Evolutionary conservation across 2,113 vertebrate species (phyloP), one percentile per base, ranked within the genome.

Genomic region (Oryzias javanicus): DNA sequence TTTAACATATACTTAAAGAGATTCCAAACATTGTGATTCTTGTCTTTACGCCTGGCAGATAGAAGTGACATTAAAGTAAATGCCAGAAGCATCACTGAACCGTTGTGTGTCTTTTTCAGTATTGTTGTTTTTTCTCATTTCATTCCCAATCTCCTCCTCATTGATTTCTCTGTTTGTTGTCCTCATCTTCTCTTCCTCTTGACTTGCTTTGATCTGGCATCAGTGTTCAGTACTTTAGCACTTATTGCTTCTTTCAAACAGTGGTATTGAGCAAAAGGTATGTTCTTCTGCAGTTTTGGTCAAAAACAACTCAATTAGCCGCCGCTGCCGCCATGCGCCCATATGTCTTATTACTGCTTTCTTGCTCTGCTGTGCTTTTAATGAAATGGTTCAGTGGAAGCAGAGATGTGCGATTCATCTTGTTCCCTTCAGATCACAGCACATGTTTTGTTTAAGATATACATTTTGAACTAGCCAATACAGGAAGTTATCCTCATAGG

Each of bases 261-360:
- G 59, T 55, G 60, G 42, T 77, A 72, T 86, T 71, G 79, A 65
- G 68, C 62, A 56, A 71, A 82, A 88, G 80, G 79, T 88, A 80
- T 57, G 80, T 83, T 85, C 71, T 79, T 47, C 67, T 79, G 80
- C 75, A 60, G 76, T 54, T 64, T 66, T 75, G 65, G 54, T 85
- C 53, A 60, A 70, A 88, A 85, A 65, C 60, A 73, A 61, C 75
- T 72, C 60, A 64, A 80, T 86, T 80, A 85, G 70, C 68, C 59
- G 64, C 84, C 67, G 18, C n/a, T n/a, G 18, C 18, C 18, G 83
- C 76, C 78, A 65, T 46, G 27, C 54, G 27, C 54, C 14, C 19
- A n/a, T 18, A 47, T 22, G 46, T 51, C 57, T 76, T 48, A 50
- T 68, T 64, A 60, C 67, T 17, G 65, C 80, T 77, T 35, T 70